Percentiles rank a stretch among this genome's conserved stretches.
These are phyloP conservation scores for Spodoptera picta DNA, from an alignment of 2,888 invertebrate species.

Conservation along the genomic window DNA sequence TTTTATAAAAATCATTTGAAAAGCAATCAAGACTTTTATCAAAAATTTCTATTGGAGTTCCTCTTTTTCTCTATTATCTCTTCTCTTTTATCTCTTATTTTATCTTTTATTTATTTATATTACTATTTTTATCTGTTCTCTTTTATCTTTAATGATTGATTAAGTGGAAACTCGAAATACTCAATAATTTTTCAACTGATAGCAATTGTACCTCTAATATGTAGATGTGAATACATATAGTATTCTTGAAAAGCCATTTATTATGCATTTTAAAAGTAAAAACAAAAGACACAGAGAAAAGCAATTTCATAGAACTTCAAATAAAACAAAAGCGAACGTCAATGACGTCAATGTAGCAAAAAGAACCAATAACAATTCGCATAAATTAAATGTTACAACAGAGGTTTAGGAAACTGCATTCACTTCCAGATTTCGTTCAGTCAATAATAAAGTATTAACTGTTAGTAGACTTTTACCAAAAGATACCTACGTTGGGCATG, in stretches of 20 bases:
- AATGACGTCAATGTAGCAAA: slow-evolving; percentile 20
- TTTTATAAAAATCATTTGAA: too few species aligned
- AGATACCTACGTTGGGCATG: too few species aligned
- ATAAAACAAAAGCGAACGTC: slow-evolving; percentile 11
- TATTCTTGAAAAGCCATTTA: slow-evolving; percentile 2
- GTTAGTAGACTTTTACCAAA: not conserved
- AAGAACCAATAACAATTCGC: slow-evolving; percentile 5
- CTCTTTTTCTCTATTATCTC: too few species aligned
- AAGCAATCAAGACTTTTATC: too few species aligned
- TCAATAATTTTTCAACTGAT: too few species aligned
- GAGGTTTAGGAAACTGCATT: slow-evolving; percentile 11
- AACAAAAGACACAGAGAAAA: slow-evolving; percentile 14
- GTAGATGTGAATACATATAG: slow-evolving; percentile 4
- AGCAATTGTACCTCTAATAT: not conserved
- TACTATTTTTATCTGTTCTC: too few species aligned
- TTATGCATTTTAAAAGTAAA: slow-evolving; percentile 1
- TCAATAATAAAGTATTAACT: too few species aligned
- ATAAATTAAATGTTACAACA: slow-evolving; percentile 4
- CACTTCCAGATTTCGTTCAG: slow-evolving; percentile 3
- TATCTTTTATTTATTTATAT: too few species aligned
- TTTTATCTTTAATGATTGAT: not conserved
- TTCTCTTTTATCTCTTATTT: too few species aligned
- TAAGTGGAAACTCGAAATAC: too few species aligned
- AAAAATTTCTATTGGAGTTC: too few species aligned
- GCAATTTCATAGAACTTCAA: slow-evolving; percentile 16